Evolutionary conservation across 2,888 invertebrate genomes (phyloP).

Genomic region (Nemurella pictetii): DNA sequence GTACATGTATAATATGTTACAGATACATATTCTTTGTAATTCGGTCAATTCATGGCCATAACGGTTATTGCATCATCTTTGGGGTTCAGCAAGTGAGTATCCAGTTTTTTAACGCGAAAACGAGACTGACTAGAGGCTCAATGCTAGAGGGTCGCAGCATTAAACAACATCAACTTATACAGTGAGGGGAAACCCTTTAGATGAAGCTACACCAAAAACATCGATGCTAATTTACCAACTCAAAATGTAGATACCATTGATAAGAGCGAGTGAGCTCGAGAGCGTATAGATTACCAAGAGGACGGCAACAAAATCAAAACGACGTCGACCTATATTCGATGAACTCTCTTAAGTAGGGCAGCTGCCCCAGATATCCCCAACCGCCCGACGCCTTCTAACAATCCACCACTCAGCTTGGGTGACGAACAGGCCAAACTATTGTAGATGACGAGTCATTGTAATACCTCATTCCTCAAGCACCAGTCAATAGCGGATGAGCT

Average conservation of each 20-base stretch:
- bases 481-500: background rate
- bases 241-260: background rate
- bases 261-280: background rate
- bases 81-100: too few species aligned
- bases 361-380: constrained; percentile 29
- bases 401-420: background rate
- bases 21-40: too few species aligned
- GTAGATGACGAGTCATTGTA: background rate
- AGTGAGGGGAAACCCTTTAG: too few species aligned
- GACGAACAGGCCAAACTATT: background rate
- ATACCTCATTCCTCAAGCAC: background rate
- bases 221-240: background rate
- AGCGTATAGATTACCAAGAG: background rate
- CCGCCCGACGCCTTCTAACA: background rate
- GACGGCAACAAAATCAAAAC: background rate
- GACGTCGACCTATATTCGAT: background rate
- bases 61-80: too few species aligned
- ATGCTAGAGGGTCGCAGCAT: too few species aligned
- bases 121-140: too few species aligned
- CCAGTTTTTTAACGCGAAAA: too few species aligned
- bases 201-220: too few species aligned
- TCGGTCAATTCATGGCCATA: too few species aligned
- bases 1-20: too few species aligned
- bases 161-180: too few species aligned
- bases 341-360: background rate